These are phyloP conservation scores for Gymnogyps californianus DNA, from an alignment of 2,113 vertebrate genomes.

Conservation along the genomic window DNA sequence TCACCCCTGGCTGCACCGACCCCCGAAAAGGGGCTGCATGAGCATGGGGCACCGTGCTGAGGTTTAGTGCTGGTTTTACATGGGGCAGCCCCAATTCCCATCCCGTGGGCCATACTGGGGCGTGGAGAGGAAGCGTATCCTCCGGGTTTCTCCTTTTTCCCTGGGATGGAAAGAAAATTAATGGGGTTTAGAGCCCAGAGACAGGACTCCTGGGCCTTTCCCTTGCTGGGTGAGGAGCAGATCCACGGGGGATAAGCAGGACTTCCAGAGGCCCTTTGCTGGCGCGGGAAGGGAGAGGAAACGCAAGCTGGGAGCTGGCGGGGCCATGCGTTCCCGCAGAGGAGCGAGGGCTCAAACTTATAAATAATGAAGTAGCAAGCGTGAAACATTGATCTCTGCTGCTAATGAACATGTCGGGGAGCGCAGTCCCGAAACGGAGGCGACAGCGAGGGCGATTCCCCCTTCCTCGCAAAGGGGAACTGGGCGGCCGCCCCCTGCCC, in stretches of 20 bases:
- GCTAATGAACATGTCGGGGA: not conserved
- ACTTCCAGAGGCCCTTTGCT: not conserved
- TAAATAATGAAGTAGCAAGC: conserved; percentile 28
- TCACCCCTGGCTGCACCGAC: fast-evolving
- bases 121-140: not conserved
- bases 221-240: not conserved
- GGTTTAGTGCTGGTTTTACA: fast-evolving
- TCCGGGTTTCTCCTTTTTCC: not conserved
- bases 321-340: not conserved
- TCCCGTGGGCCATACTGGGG: fast-evolving
- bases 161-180: not conserved
- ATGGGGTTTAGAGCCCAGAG: not conserved
- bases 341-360: not conserved
- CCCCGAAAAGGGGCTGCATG: not conserved
- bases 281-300: not conserved
- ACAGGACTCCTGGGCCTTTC: no score
- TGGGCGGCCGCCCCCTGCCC: fast-evolving
- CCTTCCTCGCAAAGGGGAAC: not conserved
- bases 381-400: conserved; percentile 5
- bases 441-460: fast-evolving
- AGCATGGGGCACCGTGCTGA: fast-evolving
- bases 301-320: not conserved
- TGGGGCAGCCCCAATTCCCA: not conserved
- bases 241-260: not conserved
- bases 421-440: fast-evolving